Percentiles rank a stretch among this genome's conserved stretches.
These are phyloP conservation scores for Paramisgurnus dabryanus DNA, from an alignment of 2,113 vertebrate species.

Conservation along the genomic window DNA sequence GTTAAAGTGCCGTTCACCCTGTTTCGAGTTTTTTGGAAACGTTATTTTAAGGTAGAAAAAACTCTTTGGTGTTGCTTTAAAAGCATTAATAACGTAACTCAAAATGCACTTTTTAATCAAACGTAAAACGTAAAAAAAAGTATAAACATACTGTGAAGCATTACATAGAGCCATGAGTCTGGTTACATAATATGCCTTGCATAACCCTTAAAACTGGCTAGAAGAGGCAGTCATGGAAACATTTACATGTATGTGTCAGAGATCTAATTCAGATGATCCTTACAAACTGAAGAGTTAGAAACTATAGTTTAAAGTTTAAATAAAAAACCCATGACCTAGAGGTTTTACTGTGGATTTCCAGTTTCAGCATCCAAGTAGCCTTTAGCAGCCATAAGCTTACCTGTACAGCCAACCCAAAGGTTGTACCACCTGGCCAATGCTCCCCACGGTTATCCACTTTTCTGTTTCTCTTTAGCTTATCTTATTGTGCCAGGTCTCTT, in stretches of 20 bases:
- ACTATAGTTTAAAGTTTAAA: neutral
- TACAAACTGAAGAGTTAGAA: neutral
- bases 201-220: no score
- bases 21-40: no score
- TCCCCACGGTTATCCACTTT: neutral
- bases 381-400: neutral
- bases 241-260: neutral
- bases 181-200: no score
- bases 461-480: conserved; percentile 19
- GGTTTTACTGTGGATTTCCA: neutral
- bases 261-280: neutral
- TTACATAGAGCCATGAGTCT: no score
- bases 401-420: neutral
- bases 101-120: no score
- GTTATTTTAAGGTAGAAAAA: no score
- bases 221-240: neutral
- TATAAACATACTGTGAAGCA: no score
- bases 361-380: neutral
- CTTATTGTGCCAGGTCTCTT: conserved; percentile 32
- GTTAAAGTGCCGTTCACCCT: no score
- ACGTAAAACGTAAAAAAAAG: no score
- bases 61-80: no score
- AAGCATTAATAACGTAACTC: no score
- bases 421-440: conserved; percentile 19
- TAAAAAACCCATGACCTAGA: neutral